Percentiles rank a stretch among this genome's conserved stretches.
Evolutionary conservation across 2,113 vertebrate genomes (phyloP).

Genomic region (Nannospalax galili): DNA sequence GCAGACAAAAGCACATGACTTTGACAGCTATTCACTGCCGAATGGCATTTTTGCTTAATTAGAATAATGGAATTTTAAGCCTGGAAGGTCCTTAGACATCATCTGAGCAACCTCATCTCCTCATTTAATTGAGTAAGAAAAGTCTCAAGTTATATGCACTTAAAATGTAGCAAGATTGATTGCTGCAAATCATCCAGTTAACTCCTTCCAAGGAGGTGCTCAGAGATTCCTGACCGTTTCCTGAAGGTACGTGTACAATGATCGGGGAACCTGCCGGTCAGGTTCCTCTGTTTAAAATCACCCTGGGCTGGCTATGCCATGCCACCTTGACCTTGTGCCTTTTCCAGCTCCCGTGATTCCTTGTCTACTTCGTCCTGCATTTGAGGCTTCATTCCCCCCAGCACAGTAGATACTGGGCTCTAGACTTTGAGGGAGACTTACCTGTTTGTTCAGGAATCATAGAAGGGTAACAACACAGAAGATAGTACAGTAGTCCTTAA

Average conservation of each 20-base stretch:
- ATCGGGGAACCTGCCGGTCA: neutral
- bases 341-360: neutral
- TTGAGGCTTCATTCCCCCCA: neutral
- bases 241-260: neutral
- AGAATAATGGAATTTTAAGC: conserved; percentile 57
- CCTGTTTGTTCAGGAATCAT: neutral
- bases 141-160: neutral
- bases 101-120: conserved; percentile 4
- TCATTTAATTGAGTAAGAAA: conserved; percentile 43
- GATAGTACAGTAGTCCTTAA: neutral
- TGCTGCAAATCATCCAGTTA: conserved; percentile 3
- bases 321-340: neutral
- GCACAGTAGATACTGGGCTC: neutral
- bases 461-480: neutral
- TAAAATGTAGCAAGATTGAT: neutral
- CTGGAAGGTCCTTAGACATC: conserved; percentile 26
- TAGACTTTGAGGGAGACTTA: neutral
- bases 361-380: neutral
- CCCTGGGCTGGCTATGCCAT: neutral
- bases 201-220: neutral
- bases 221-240: conserved; percentile 23
- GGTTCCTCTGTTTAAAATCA: neutral
- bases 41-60: conserved; percentile 60
- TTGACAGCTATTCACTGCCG: neutral
- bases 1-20: neutral